These are phyloP conservation scores for Holothuria leucospilota DNA, from an alignment of 53 echinoderm and acorn worm genomes.

Conservation along the genomic window DNA sequence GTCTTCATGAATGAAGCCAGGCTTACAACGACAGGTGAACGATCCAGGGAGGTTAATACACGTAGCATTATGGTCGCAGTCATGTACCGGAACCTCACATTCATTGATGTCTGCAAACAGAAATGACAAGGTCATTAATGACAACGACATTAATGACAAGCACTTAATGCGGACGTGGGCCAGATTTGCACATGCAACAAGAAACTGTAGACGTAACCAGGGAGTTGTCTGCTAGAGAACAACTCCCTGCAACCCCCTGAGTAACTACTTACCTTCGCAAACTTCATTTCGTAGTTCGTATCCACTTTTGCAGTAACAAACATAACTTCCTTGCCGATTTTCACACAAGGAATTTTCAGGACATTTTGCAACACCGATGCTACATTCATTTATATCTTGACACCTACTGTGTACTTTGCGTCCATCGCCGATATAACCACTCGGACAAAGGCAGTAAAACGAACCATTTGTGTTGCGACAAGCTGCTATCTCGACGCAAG, in stretches of 20 bases:
- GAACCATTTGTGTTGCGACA: constrained; percentile 35
- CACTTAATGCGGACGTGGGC: too few species aligned
- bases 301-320: neutral
- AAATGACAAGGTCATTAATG: too few species aligned
- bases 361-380: neutral
- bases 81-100: neutral
- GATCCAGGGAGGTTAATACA: constrained; percentile 43
- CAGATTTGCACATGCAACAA: too few species aligned
- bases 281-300: neutral
- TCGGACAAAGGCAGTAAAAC: constrained; percentile 15
- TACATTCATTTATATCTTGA: constrained; percentile 20
- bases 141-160: too few species aligned
- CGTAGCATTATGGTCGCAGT: constrained; percentile 24
- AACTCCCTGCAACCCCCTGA: too few species aligned
- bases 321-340: constrained; percentile 5
- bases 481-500: constrained; percentile 4
- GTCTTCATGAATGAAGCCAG: constrained; percentile 14
- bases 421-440: constrained; percentile 21
- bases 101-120: constrained; percentile 16
- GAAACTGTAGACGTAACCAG: too few species aligned
- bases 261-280: neutral
- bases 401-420: neutral
- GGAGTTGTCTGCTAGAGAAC: too few species aligned
- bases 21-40: constrained; percentile 40
- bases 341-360: constrained; percentile 13